Percentiles rank a stretch among this genome's conserved stretches.
Conservation (phyloP, 2,113 vertebrate genomes). For the Daubentonia madagascariensis region DNA sequence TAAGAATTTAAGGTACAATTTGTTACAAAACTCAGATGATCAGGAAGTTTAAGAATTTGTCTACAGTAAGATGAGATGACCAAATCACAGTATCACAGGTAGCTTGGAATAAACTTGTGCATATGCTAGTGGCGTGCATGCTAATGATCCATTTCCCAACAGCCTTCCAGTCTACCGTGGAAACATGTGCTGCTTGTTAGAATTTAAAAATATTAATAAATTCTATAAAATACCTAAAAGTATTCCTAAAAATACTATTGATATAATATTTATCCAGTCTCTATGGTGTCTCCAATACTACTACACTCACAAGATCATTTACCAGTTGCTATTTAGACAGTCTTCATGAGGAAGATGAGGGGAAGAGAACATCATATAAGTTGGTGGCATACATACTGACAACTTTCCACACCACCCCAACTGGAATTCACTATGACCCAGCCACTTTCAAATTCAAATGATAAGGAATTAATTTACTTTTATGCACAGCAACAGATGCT, state of each 20-base stretch:
- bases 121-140: not conserved
- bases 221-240: not conserved
- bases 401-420: not conserved
- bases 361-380: not conserved
- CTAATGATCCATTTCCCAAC: not conserved
- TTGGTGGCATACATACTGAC: not conserved
- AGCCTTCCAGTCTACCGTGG: not conserved
- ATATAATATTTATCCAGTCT: not conserved
- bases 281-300: not conserved
- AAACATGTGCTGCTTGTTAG: not conserved
- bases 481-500: slow-evolving; percentile 7
- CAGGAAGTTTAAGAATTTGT: not conserved
- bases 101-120: not conserved
- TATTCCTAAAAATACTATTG: not conserved
- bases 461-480: not conserved
- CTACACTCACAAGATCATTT: not conserved
- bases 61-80: not conserved
- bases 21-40: not conserved
- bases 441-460: not conserved
- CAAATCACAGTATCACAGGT: not conserved
- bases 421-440: not conserved
- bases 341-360: not conserved
- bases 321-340: not conserved
- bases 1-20: not conserved
- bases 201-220: not conserved